Conservation (phyloP, 2,797 vertebrate species). For the Lutjanus campechanus region DNA sequence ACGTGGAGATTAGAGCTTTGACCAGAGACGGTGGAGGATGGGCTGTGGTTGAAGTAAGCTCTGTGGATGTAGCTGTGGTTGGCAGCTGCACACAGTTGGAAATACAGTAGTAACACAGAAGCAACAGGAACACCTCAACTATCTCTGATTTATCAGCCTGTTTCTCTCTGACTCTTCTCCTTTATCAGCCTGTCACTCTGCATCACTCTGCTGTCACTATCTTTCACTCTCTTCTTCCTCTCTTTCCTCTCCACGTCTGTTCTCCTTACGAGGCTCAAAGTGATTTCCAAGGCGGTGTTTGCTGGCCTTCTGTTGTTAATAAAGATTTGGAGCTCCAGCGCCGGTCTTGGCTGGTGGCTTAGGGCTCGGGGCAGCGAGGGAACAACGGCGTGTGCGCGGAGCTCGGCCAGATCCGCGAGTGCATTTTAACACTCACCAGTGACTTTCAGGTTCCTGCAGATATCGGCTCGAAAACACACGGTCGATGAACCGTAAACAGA, state of each 20-base stretch:
- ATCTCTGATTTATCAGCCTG: constrained; percentile 48
- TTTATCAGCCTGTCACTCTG: constrained; percentile 51
- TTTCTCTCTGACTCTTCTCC: constrained; percentile 36
- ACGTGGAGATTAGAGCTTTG: not conserved
- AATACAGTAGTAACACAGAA: constrained; percentile 8
- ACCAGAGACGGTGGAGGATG: not conserved
- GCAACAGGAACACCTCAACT: constrained; percentile 37
- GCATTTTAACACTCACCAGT: constrained; percentile 66
- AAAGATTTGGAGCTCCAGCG: constrained; percentile 78
- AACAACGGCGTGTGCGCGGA: constrained; percentile 50
- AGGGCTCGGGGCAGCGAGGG: constrained; percentile 65
- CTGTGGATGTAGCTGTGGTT: constrained; percentile 10
- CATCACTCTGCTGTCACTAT: constrained; percentile 41
- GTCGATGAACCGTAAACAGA: constrained; percentile 47
- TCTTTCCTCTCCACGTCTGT: constrained; percentile 38
- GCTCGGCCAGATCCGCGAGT: constrained; percentile 57
- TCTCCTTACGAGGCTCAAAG: constrained; percentile 53
- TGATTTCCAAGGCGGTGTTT: constrained; percentile 73
- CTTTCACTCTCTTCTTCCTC: constrained; percentile 37
- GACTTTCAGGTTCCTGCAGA: constrained; percentile 59
- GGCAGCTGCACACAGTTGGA: constrained; percentile 19
- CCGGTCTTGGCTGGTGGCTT: constrained; percentile 70
- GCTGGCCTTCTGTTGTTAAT: constrained; percentile 84
- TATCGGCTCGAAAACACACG: constrained; percentile 48
- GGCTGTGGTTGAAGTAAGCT: constrained; percentile 12